Evolutionary conservation across 1,140 invertebrate genomes (phyloP), one percentile per base, ranked within the genome.

Genomic region (Leptopilina boulardi): DNA sequence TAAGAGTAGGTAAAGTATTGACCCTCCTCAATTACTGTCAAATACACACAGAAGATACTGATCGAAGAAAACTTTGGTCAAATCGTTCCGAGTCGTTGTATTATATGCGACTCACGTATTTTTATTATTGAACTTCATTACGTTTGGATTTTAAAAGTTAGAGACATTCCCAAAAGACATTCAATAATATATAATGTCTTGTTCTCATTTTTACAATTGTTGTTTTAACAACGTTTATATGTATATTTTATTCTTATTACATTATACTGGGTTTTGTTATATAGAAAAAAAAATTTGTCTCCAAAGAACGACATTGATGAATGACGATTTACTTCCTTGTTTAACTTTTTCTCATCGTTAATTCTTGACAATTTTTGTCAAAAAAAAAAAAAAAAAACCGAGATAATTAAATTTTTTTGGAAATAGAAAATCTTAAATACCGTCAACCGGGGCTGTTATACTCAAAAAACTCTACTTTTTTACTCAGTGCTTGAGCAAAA

Each of bases 81-180:
- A 51, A 18, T 51, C 18, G 47, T 51, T n/a, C 47, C 5, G 18
- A 6, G 18, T 18, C 15, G n/a, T n/a, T n/a, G n/a, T n/a, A n/a
- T n/a, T n/a, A 18, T n/a, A 47, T 51, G n/a, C 47, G 2, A 51
- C 47, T 51, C 47, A 51, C 47, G 47, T 51, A n/a, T 18, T 51
- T 51, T 51, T 18, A 51, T 51, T 51, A 51, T 51, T 51, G 44
- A 18, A 51, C 47, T 51, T 51, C 47, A 51, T 51, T 51, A 51
- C 47, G 47, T 51, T n/a, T 5, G 47, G 47, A 51, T 18, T 51
- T 51, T 51, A 51, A 51, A 51, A 51, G n/a, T 51, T 51, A 4
- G 47, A 5, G 3, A 51, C n/a, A 0, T 18, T 51, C n/a, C 47
- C 13, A 5, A 3, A 18, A 51, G 47, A 51, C 47, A 3, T 51